These are phyloP conservation scores for Hylomyscus alleni DNA, from an alignment of 2,797 vertebrate genomes.

Conservation along the genomic window DNA sequence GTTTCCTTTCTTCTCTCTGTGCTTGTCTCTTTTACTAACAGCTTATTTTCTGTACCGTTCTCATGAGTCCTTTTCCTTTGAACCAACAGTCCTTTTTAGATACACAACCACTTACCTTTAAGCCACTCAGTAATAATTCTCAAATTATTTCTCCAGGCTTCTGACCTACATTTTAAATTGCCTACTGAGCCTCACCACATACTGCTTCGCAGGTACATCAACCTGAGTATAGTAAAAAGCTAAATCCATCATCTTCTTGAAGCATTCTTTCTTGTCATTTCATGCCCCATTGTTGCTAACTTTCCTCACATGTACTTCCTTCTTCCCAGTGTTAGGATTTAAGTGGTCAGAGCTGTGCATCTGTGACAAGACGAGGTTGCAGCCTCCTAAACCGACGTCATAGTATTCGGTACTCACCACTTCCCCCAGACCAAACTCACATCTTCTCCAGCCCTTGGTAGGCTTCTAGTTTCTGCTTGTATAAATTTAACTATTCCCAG, in stretches of 20 bases:
- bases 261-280: not conserved
- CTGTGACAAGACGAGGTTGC: not conserved
- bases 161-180: conserved; percentile 15
- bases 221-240: conserved; percentile 24
- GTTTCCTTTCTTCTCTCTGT: not conserved
- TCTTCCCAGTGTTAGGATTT: not conserved
- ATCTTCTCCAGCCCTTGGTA: not conserved
- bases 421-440: not conserved
- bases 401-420: not conserved
- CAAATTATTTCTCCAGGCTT: conserved; percentile 15
- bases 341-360: not conserved
- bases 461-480: not conserved
- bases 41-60: conserved; percentile 36
- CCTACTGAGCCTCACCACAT: not conserved
- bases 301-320: not conserved
- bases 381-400: not conserved
- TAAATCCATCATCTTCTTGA: not conserved
- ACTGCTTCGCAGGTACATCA: not conserved
- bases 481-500: not conserved
- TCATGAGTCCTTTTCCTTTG: not conserved
- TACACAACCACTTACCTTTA: conserved; percentile 37
- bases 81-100: conserved; percentile 21
- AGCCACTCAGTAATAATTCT: conserved; percentile 35
- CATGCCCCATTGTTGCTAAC: not conserved
- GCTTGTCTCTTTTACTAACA: conserved; percentile 18